Conservation (phyloP, 2,113 vertebrate species). For the Cyprinodon variegatus region DNA sequence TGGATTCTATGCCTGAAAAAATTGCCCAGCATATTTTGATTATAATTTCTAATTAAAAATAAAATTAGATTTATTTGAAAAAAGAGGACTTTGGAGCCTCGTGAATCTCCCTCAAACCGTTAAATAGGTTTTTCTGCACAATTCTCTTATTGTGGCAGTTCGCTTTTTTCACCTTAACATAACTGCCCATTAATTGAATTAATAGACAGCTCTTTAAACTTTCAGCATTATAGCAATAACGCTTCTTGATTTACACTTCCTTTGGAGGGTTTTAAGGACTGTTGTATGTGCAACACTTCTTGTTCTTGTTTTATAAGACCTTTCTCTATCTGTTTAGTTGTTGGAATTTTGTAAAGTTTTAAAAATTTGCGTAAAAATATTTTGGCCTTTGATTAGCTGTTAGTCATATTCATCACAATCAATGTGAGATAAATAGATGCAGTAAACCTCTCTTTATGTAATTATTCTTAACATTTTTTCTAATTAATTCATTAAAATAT, state of each 20-base stretch:
- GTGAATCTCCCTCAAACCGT: background rate
- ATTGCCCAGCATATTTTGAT: background rate
- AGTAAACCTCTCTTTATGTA: background rate
- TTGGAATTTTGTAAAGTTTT: background rate
- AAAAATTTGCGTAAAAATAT: background rate
- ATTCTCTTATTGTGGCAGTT: too few species aligned
- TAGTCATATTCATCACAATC: background rate
- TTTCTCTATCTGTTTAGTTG: background rate
- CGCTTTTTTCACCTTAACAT: background rate
- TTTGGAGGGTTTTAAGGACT: background rate
- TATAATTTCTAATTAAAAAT: background rate
- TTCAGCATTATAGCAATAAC: background rate
- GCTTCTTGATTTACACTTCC: background rate
- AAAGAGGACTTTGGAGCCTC: background rate
- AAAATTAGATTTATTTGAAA: background rate
- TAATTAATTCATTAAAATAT: background rate
- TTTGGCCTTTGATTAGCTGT: background rate
- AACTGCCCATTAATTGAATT: background rate
- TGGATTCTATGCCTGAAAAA: background rate
- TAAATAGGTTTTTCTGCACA: background rate
- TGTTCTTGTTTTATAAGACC: background rate
- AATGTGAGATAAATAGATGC: background rate
- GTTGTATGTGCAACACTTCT: background rate
- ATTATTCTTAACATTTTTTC: background rate
- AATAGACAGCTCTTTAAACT: too few species aligned